Percentiles rank a stretch among this genome's conserved stretches.
These are phyloP conservation scores for Mellilla xanthometata DNA, from an alignment of 2,888 invertebrate species.

Conservation along the genomic window DNA sequence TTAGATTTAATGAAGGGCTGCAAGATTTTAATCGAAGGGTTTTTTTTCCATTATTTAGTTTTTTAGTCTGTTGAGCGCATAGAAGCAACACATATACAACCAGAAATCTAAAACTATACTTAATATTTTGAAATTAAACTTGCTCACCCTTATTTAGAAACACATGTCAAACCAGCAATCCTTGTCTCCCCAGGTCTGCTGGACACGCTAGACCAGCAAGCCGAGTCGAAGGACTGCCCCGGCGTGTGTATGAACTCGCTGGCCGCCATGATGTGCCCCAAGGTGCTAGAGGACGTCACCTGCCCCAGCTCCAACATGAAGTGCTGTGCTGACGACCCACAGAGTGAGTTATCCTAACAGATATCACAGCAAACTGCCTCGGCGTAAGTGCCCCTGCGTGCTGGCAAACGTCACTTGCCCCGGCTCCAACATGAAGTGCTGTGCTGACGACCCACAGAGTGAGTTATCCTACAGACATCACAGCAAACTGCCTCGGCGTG, in stretches of 20 bases:
- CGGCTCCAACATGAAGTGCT: constrained; percentile 91
- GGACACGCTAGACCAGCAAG: constrained; percentile 93
- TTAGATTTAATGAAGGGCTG: no score
- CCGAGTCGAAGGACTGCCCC: constrained; percentile 93
- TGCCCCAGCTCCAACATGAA: constrained; percentile 92
- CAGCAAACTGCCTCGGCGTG: constrained; percentile 96
- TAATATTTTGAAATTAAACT: no score
- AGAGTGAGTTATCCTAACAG: constrained; percentile 66
- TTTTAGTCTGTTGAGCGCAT: no score
- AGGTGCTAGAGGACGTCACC: constrained; percentile 91
- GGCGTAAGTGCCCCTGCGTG: constrained; percentile 94
- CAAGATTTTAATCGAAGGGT: no score
- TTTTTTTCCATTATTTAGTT: no score
- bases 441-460: constrained; percentile 88
- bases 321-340: constrained; percentile 90
- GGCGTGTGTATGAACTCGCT: constrained; percentile 94
- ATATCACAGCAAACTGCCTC: no score
- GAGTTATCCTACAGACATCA: constrained; percentile 52
- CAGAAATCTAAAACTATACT: no score
- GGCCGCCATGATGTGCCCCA: constrained; percentile 92
- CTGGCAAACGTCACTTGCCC: constrained; percentile 92
- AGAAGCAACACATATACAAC: no score
- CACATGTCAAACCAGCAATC: no score
- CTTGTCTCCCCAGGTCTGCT: constrained; percentile 84
- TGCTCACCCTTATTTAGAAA: no score